Evolutionary conservation across 2,113 vertebrate species (phyloP), one percentile per base, ranked within the genome.

Genomic region (Misgurnus mizolepis): DNA sequence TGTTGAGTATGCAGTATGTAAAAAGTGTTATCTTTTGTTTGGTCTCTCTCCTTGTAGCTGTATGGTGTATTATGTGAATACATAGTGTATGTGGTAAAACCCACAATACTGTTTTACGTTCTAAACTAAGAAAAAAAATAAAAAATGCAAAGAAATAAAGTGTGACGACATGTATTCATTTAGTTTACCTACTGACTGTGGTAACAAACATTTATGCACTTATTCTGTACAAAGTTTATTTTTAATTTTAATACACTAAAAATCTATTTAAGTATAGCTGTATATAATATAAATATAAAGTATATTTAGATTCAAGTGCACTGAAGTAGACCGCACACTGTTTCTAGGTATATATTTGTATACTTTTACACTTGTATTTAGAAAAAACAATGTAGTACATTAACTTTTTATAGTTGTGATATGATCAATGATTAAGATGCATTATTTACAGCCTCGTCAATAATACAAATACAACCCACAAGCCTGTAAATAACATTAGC

Each of bases 71-170:
- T 89, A 93, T 93, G 93, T 94, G 92, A 94, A 94, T 93, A 93
- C 91, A 94, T 94, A 93, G 92, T 92, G 92, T 94, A 93, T 93
- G 93, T 93, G 93, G 92, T 90, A 78, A 89, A 90, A 67, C 73
- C 92, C 92, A 93, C 92, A 88, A 91, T 93, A 93, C 92, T 93
- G 92, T 94, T 94, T 94, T 93, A 93, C 93, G 94, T 95, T 94
- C 90, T 89, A 92, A 91, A 90, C 91, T 92, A 89, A 87, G 81
- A 80, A 85, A 93, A 87, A 77, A 91, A 90, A 90, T 91, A 89
- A 83, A 93, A 88, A 90, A 90, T 15, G 11, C 50, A 92, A 91
- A 92, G 92, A 87, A 85, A 17, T 8, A 61, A 65, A 83, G 4
- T 3, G 41, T 67, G 8, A 6, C 7, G 7, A 3, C 9, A 27